phyloP scores from a whole-genome alignment of 2,113 vertebrate species.

The Catharus fuscescens region DNA sequence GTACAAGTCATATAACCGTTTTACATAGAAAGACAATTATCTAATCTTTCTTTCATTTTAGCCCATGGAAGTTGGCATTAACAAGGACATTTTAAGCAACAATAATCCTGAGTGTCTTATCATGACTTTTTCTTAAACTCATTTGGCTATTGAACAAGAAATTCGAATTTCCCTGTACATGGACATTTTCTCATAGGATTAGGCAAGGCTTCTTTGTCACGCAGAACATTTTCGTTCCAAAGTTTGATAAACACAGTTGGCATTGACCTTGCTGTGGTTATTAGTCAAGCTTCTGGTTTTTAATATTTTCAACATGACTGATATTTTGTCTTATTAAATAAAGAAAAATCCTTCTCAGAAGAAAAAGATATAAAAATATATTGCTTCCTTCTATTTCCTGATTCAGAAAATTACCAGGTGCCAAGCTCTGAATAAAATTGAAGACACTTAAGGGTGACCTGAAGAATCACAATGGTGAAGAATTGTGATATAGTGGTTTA shows the following conservation, averaged over 20 bases:
- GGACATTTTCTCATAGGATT: not conserved
- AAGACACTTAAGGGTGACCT: conserved; percentile 58
- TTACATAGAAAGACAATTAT: not conserved
- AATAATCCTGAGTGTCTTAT: conserved; percentile 16
- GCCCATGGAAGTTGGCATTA: not conserved
- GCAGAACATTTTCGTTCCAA: not conserved
- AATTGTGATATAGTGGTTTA: conserved; percentile 40
- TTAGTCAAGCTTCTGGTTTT: conserved; percentile 66
- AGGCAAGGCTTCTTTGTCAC: not conserved
- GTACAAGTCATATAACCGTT: not conserved
- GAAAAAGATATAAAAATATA: not conserved
- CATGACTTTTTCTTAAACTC: conserved; percentile 46
- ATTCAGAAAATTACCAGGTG: conserved; percentile 61
- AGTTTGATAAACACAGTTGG: conserved; percentile 3
- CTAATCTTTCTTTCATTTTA: not conserved
- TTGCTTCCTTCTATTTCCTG: conserved; percentile 26
- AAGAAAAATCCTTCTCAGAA: conserved; percentile 54
- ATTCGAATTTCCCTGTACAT: conserved; percentile 13
- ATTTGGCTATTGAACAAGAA: conserved; percentile 56
- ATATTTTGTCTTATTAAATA: conserved; percentile 65
- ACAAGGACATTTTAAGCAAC: conserved; percentile 56
- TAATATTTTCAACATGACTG: conserved; percentile 69
- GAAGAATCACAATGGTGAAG: conserved; percentile 30
- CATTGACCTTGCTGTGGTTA: conserved; percentile 52
- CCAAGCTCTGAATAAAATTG: conserved; percentile 54